A percentile compares a stretch with the other conserved stretches of the same genome.
These are phyloP conservation scores for Penaeus vannamei DNA, from an alignment of 1,140 invertebrate genomes.

Conservation along the genomic window DNA sequence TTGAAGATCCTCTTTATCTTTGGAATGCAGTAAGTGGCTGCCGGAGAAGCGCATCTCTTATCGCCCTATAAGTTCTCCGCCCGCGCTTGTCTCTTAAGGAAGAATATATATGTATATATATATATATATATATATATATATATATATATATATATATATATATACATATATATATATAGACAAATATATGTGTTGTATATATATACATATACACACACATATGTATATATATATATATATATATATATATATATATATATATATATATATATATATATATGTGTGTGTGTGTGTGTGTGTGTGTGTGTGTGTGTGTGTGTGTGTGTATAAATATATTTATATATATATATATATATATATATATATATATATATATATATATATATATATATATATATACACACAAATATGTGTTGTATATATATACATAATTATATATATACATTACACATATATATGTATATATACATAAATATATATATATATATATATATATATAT, in stretches of 20 bases:
- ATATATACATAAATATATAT: not conserved
- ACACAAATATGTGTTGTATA: too few relatives aligned
- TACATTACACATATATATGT: too few relatives aligned
- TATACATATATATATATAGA: constrained; percentile 35
- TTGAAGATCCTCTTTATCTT: too few relatives aligned
- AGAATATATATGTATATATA: constrained; percentile 17
- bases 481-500: not conserved
- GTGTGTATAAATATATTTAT: not conserved
- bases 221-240: not conserved
- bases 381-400: not conserved
- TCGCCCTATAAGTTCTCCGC: not conserved
- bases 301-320: not conserved
- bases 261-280: not conserved
- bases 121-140: not conserved
- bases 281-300: not conserved
- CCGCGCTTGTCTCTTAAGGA: not conserved
- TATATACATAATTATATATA: too few relatives aligned
- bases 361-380: not conserved
- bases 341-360: constrained; percentile 24
- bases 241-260: not conserved
- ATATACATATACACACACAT: not conserved
- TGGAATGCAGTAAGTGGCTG: too few relatives aligned
- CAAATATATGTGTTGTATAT: constrained; percentile 10
- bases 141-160: not conserved
- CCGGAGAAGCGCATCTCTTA: too few relatives aligned